Base-by-base conservation (phyloP, 2,797 vertebrate genomes). In the Pampus argenteus region DNA sequence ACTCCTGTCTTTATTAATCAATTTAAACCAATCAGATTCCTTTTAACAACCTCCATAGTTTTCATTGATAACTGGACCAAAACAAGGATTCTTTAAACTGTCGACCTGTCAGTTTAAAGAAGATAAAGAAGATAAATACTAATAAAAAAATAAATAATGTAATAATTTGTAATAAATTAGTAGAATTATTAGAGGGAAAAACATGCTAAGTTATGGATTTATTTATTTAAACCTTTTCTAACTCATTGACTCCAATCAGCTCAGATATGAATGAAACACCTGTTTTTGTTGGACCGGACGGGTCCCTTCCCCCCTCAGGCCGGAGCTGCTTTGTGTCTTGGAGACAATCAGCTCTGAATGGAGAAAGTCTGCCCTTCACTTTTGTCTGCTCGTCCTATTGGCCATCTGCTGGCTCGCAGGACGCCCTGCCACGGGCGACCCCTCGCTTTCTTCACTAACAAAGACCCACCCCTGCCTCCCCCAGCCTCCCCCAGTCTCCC, bases 321-420 rank as follows among this genome's bases (percentile, higher is more conserved):
- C n/a, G 2, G 18, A 9, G 61, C 48, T 50, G 31, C 38, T 70
- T 61, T 80, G 63, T 71, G 56, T 66, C 47, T 75, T 56, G 58
- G 38, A 44, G 55, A 64, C 3, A 9, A 38, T 51, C 64, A 9
- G 38, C 52, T 68, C 63, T 76, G 59, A 68, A 84, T 48, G 40
- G 34, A 66, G 29, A 82, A 81, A 74, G 74, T 80, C 76, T 78
- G 61, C 77, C 17, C 29, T 66, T 55, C 76, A 81, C 86, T 83
- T 88, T 86, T 90, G 85, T 91, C 64, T 68, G 40, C 38, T 66
- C 6, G 31, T 68, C 82, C 79, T 70, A 89, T 84, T 62, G 52
- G 65, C 92, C 93, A 94, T 93, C 93, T 94, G 93, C 89, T 76
- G 44, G 67, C 75, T 80, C 22, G 50, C 47, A 44, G 78, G 68